Evolutionary conservation across 1,140 invertebrate species (phyloP).

Genomic region (Drosophila carrolli): DNA sequence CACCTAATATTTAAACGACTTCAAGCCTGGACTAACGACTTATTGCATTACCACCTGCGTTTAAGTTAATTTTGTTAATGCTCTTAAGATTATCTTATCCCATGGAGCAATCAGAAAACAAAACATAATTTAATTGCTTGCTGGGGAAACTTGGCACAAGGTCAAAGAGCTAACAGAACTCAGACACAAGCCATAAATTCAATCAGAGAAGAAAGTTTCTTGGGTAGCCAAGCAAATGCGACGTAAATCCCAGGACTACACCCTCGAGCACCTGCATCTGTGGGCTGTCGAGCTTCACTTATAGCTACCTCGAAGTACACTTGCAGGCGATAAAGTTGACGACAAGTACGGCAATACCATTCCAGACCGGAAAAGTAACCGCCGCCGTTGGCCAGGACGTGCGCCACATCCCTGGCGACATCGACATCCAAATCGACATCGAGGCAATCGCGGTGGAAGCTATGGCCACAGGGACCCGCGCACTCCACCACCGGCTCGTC

Average conservation of each 20-base stretch:
- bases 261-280: neutral
- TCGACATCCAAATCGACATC: neutral
- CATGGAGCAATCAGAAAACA: neutral
- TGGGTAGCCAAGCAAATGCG: neutral
- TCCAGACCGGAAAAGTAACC: conserved; percentile 45
- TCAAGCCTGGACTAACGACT: no score
- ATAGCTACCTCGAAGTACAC: conserved; percentile 77
- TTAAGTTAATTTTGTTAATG: neutral
- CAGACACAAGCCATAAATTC: conserved; percentile 12
- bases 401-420: conserved; percentile 61
- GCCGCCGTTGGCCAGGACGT: conserved; percentile 21
- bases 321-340: conserved; percentile 81
- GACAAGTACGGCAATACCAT: conserved; percentile 80
- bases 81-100: neutral
- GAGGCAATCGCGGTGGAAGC: conserved; percentile 61
- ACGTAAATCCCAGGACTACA: neutral
- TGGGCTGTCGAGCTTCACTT: conserved; percentile 8
- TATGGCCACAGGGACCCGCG: conserved; percentile 63
- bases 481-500: conserved; percentile 56
- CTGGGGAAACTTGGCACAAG: neutral
- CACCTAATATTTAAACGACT: no score
- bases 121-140: conserved; percentile 4
- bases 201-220: conserved; percentile 17
- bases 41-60: neutral
- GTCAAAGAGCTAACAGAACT: neutral